Base-by-base conservation (phyloP, 2,113 vertebrate species). In the Seriola aureovittata region DNA sequence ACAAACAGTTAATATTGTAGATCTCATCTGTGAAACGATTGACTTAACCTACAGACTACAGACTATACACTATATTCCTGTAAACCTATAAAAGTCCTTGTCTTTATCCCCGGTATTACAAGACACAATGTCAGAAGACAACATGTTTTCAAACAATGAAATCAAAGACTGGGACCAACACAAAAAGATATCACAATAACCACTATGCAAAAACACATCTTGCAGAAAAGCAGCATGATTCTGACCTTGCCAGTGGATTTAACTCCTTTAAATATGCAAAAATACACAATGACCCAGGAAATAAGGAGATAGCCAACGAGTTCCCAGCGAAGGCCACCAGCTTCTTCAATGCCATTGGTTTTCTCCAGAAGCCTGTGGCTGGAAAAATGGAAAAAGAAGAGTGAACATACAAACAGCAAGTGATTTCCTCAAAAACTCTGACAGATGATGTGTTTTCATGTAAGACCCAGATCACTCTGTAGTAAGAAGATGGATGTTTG, bases 251-350 rank as follows among this genome's bases (percentile, higher is more conserved):
- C 95, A 7, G 95, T 91, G 29, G 94, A 95, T 91, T 92, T 95
- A 52, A 96, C 84, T 40, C 95, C 95, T 91, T 95, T 95, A 79
- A 96, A 96, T 82, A 96, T 95, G 88, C 95, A 95, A n/a, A 96
- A 89, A 84, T 95, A 96, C 23, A 95, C 91, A 40, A 94, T 84
- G 79, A 87, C 70, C 95, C 95, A 96, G 72, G 93, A 73, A 23
- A 93, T 0, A 0, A 93, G 0, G 12, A 96, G 95, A 71, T 78
- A 93, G 55, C 95, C 95, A 70, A 95, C 92, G 25, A 96, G 89
- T 40, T 96, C 95, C 95, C 94, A 96, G 73, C 90, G 91, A 58
- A 96, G 10, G 2, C 88, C 89, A 48, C 94, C 94, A 12, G 36
- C 8, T 4, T 94, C 82, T 55, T 95, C 92, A 84, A 96, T 95